Conservation (phyloP, 2,797 vertebrate genomes). For the Botia almorhae region DNA sequence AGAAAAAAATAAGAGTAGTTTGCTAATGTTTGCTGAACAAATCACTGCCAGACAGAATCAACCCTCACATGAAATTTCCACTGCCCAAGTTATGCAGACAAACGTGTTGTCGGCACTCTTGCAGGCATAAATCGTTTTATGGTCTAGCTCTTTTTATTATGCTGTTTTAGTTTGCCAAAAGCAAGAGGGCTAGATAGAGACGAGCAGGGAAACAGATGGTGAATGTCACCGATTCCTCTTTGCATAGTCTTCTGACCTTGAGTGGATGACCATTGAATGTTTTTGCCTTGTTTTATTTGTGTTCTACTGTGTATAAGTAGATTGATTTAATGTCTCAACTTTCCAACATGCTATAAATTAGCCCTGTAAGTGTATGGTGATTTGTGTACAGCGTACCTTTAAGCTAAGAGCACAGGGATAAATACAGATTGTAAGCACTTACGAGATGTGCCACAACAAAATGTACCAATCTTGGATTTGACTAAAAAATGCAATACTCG, state of each 20-base stretch:
- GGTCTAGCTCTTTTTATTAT: background rate
- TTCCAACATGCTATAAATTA: constrained; percentile 19
- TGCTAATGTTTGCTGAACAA: constrained; percentile 18
- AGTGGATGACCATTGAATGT: constrained; percentile 10
- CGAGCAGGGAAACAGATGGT: constrained; percentile 40
- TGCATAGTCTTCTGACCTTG: constrained; percentile 13
- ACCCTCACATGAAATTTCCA: constrained; percentile 21
- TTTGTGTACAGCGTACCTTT: constrained; percentile 5
- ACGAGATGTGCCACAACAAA: constrained; percentile 1
- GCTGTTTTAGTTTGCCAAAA: constrained; percentile 28
- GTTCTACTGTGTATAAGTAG: constrained; percentile 2
- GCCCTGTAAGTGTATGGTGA: background rate
- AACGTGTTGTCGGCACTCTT: background rate
- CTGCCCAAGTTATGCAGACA: constrained; percentile 35
- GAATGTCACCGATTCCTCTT: constrained; percentile 33
- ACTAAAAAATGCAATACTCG: constrained; percentile 17
- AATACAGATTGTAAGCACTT: constrained; percentile 30
- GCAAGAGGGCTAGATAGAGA: constrained; percentile 27
- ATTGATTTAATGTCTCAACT: constrained; percentile 4
- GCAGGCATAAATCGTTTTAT: constrained; percentile 12
- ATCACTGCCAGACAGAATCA: constrained; percentile 58
- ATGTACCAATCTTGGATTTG: background rate
- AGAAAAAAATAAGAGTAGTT: constrained; percentile 9
- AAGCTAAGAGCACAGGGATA: constrained; percentile 28
- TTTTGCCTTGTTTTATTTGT: constrained; percentile 32